phyloP scores from a whole-genome alignment of 2,113 vertebrate species.

The Amia ocellicauda region DNA sequence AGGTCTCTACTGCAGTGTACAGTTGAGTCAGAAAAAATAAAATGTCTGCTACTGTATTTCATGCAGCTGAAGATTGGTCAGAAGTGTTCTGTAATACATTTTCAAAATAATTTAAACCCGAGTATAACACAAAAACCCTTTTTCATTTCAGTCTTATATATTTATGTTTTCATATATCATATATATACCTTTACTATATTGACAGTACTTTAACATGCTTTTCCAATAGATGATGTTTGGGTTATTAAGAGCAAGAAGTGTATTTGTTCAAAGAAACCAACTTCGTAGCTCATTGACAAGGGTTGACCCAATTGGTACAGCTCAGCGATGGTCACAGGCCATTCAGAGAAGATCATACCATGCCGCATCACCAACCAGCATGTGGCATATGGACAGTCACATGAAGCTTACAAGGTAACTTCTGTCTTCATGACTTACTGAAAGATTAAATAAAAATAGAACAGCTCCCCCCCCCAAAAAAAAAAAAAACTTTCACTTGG shows the following conservation, averaged over 20 bases:
- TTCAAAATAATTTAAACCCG: too few species aligned
- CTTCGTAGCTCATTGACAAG: neutral
- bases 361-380: neutral
- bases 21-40: too few species aligned
- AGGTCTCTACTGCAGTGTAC: too few species aligned
- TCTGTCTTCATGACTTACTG: neutral
- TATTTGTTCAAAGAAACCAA: neutral
- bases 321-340: too few species aligned
- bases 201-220: too few species aligned
- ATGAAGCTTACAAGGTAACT: conserved; percentile 6
- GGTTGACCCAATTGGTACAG: conserved; percentile 7
- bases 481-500: neutral
- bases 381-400: conserved; percentile 3
- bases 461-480: neutral
- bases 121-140: too few species aligned
- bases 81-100: too few species aligned
- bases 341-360: conserved; percentile 4
- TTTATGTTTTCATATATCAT: too few species aligned
- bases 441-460: neutral
- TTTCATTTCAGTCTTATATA: too few species aligned
- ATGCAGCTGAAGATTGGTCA: too few species aligned
- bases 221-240: neutral
- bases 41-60: too few species aligned
- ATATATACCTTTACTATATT: too few species aligned
- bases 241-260: neutral